These are phyloP conservation scores for Catocala nupta DNA, from an alignment of 2,888 invertebrate genomes.

Conservation along the genomic window DNA sequence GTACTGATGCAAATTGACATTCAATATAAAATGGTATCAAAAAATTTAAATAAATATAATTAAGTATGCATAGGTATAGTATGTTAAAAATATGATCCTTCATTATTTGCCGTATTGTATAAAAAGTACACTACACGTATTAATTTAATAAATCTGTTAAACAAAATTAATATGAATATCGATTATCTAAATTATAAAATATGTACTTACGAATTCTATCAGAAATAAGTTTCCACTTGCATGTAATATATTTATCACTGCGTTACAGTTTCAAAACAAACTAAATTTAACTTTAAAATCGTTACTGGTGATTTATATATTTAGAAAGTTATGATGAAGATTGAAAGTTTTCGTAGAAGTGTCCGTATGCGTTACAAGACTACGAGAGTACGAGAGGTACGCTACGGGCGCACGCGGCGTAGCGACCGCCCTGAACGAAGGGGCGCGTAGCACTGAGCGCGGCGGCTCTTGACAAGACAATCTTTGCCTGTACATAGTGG, in stretches of 20 bases:
- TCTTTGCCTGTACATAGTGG: constrained; percentile 78
- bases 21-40: too few relatives aligned
- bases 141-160: background rate
- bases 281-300: constrained; percentile 24
- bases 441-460: constrained; percentile 80
- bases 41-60: too few relatives aligned
- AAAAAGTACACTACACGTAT: background rate
- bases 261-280: constrained; percentile 27
- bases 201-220: constrained; percentile 71
- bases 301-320: constrained; percentile 24
- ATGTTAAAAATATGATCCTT: too few relatives aligned
- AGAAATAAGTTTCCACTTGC: constrained; percentile 59
- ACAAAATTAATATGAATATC: background rate
- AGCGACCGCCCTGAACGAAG: constrained; percentile 77
- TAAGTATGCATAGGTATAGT: too few relatives aligned
- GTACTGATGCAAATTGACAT: too few relatives aligned
- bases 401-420: constrained; percentile 55
- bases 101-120: too few relatives aligned
- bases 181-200: constrained; percentile 2
- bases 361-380: constrained; percentile 51
- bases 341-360: constrained; percentile 62
- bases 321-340: constrained; percentile 35
- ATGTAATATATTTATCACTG: constrained; percentile 39
- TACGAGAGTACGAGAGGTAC: constrained; percentile 56
- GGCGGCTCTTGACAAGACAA: constrained; percentile 81